Evolutionary conservation across 1,140 invertebrate genomes (phyloP).

Genomic region (Pseudomyrmex sp.): DNA sequence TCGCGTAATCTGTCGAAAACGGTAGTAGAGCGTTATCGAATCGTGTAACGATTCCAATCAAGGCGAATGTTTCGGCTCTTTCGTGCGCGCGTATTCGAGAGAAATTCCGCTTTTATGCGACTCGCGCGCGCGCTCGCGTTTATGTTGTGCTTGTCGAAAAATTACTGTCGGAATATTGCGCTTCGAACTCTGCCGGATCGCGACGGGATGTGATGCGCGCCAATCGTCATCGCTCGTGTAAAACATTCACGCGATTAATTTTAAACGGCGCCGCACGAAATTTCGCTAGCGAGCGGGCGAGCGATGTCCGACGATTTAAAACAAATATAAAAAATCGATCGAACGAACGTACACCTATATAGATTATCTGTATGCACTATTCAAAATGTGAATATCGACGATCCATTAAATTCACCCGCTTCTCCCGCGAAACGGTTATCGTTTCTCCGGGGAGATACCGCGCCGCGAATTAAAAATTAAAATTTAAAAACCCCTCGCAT

Average conservation of each 20-base stretch:
- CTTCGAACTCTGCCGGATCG: neutral
- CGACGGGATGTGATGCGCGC: neutral
- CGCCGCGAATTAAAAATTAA: no score
- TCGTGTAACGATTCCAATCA: slow-evolving; percentile 53
- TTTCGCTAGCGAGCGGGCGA: neutral
- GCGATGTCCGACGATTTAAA: neutral
- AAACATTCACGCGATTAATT: neutral
- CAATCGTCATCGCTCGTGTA: neutral
- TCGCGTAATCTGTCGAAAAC: slow-evolving; percentile 47
- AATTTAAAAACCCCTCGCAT: no score
- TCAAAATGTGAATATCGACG: no score
- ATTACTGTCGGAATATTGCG: slow-evolving; percentile 18
- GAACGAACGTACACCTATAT: no score
- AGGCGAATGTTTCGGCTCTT: slow-evolving; percentile 39
- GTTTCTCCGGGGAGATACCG: no score
- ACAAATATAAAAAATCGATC: no score
- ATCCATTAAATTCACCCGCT: no score
- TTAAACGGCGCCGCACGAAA: slow-evolving; percentile 2
- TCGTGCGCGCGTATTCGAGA: slow-evolving; percentile 3
- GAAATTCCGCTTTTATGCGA: slow-evolving; percentile 34
- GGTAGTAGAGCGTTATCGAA: slow-evolving; percentile 46
- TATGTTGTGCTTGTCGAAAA: slow-evolving; percentile 33
- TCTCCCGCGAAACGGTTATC: no score
- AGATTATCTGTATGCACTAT: no score
- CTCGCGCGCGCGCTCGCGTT: neutral